Evolutionary conservation across 2,113 vertebrate species (phyloP).

Genomic region (Strix uralensis): DNA sequence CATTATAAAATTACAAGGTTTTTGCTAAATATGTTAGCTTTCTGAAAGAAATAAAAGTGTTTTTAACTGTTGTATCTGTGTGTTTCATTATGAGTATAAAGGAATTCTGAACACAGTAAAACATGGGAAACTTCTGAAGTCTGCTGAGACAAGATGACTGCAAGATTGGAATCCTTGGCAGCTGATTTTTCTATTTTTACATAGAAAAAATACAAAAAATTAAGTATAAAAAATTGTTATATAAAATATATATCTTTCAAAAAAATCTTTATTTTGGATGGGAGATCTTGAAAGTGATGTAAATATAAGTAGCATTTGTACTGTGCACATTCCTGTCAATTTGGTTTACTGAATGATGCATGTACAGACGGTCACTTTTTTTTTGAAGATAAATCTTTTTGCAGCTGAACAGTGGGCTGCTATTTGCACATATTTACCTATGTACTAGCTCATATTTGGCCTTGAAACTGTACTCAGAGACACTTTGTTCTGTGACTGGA

Average conservation of each 20-base stretch:
- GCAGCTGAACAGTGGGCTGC: neutral
- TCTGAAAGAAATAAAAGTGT: conserved; percentile 9
- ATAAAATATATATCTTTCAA: neutral
- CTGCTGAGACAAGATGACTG: neutral
- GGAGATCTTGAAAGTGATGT: neutral
- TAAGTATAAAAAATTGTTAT: neutral
- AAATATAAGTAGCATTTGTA: neutral
- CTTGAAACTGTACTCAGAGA: neutral
- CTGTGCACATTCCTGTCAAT: neutral
- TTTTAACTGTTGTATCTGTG: neutral
- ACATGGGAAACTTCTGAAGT: neutral
- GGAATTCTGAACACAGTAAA: neutral
- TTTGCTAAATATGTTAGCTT: neutral
- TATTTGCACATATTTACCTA: neutral
- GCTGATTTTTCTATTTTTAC: neutral
- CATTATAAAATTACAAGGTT: neutral
- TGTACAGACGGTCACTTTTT: neutral
- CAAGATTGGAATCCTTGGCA: neutral
- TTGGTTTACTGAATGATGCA: neutral
- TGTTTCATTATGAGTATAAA: neutral
- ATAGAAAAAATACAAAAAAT: neutral
- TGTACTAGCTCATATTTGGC: neutral
- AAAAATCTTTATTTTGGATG: neutral
- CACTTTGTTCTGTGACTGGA: neutral
- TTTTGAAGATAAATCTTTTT: neutral